Conservation (phyloP, 1,140 invertebrate genomes). For the Amyelois transitella region DNA sequence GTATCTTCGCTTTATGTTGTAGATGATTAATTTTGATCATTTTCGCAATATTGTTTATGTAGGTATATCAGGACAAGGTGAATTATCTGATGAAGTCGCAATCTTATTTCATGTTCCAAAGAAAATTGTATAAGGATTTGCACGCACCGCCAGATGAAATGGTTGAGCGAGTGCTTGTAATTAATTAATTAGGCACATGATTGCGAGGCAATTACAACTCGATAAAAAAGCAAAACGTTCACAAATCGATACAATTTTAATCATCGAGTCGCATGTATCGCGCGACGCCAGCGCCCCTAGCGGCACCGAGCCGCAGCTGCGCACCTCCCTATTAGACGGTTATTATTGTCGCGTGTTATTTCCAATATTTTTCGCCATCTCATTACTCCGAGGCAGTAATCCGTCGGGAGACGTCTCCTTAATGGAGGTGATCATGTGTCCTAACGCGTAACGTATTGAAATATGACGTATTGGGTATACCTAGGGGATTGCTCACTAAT, state of each 20-base stretch:
- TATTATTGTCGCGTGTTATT: slow-evolving; percentile 60
- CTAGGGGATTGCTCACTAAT: slow-evolving; percentile 45
- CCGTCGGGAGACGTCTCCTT: slow-evolving; percentile 57
- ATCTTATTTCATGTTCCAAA: neutral
- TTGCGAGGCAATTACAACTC: neutral
- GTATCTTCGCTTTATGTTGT: too few relatives aligned
- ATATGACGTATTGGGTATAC: slow-evolving; percentile 62
- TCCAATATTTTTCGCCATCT: slow-evolving; percentile 65
- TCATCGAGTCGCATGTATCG: slow-evolving; percentile 9
- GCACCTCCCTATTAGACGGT: slow-evolving; percentile 39
- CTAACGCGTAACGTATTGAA: slow-evolving; percentile 59
- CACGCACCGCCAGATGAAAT: slow-evolving; percentile 12
- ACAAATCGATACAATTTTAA: slow-evolving; percentile 22
- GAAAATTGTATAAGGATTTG: neutral
- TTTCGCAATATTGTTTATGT: too few relatives aligned
- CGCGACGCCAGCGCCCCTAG: slow-evolving; percentile 36
- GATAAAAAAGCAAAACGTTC: neutral
- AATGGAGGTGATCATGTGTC: slow-evolving; percentile 68
- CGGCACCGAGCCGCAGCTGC: slow-evolving; percentile 28
- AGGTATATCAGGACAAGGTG: too few relatives aligned
- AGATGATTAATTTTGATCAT: too few relatives aligned
- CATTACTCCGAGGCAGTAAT: slow-evolving; percentile 62
- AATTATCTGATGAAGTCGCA: neutral
- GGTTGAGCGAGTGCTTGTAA: neutral
- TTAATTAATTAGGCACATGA: neutral